These are phyloP conservation scores for Phrynocephalus forsythii DNA, from an alignment of 2,797 vertebrate species.

Conservation along the genomic window DNA sequence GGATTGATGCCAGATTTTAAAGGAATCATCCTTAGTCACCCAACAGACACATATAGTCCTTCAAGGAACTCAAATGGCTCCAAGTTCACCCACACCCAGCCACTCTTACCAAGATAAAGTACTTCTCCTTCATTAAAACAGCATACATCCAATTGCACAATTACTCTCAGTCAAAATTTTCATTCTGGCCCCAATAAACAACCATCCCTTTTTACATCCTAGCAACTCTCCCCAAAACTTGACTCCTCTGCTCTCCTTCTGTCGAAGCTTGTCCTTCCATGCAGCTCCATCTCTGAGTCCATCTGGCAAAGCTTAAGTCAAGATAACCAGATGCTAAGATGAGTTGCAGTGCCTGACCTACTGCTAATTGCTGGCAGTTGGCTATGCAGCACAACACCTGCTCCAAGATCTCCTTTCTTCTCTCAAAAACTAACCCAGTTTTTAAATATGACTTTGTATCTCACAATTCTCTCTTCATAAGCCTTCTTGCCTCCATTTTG, in stretches of 20 bases:
- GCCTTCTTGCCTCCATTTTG: neutral
- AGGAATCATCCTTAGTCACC: too few species aligned
- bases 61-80: neutral
- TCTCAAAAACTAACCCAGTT: neutral
- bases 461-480: neutral
- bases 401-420: neutral
- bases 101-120: neutral
- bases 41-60: neutral
- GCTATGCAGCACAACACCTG: neutral
- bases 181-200: neutral
- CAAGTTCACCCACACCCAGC: neutral
- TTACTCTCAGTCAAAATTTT: neutral
- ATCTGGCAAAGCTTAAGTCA: neutral
- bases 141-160: neutral
- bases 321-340: neutral
- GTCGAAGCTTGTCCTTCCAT: neutral
- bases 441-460: neutral
- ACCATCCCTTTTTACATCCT: neutral
- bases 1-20: neutral
- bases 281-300: neutral
- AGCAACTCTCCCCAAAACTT: neutral
- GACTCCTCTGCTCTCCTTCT: neutral
- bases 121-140: neutral
- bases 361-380: neutral
- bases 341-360: neutral